Conservation (phyloP, 2,888 invertebrate genomes). For the Agonopterix heracliana region DNA sequence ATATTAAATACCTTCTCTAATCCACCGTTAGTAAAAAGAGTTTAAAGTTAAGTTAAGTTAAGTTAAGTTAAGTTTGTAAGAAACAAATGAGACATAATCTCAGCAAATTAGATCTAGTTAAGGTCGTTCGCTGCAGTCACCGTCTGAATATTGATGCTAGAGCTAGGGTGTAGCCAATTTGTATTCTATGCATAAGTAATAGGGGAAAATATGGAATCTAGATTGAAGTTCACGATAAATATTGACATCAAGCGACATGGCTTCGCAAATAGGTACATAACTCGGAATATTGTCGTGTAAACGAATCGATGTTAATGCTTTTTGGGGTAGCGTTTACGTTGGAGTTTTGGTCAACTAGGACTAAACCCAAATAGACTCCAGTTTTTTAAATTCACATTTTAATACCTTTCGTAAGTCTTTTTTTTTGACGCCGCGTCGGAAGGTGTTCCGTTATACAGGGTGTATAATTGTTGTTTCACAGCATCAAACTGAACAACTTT, state of each 20-base stretch:
- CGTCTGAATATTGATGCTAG: constrained; percentile 61
- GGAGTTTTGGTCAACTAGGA: background rate
- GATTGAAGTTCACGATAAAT: constrained; percentile 58
- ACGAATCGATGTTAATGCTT: background rate
- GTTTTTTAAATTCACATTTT: background rate
- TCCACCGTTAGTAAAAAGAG: too few relatives aligned
- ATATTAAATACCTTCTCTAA: too few relatives aligned
- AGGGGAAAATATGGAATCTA: constrained; percentile 60
- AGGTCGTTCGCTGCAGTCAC: constrained; percentile 31
- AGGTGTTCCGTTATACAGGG: too few relatives aligned
- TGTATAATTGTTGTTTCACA: too few relatives aligned
- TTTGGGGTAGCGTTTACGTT: too few relatives aligned
- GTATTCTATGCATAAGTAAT: constrained; percentile 73
- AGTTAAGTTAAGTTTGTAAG: too few relatives aligned
- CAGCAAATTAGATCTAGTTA: too few relatives aligned
- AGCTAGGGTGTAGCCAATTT: constrained; percentile 62
- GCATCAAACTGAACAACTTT: too few relatives aligned
- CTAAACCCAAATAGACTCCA: background rate
- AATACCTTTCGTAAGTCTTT: background rate
- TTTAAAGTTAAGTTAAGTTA: too few relatives aligned
- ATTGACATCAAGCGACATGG: constrained; percentile 31
- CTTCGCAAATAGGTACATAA: background rate
- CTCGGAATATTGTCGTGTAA: background rate
- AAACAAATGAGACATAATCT: too few relatives aligned
- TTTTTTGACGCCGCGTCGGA: background rate